Percentiles rank a stretch among this genome's conserved stretches.
Evolutionary conservation across 2,797 vertebrate species (phyloP).

Genomic region (Falco biarmicus): DNA sequence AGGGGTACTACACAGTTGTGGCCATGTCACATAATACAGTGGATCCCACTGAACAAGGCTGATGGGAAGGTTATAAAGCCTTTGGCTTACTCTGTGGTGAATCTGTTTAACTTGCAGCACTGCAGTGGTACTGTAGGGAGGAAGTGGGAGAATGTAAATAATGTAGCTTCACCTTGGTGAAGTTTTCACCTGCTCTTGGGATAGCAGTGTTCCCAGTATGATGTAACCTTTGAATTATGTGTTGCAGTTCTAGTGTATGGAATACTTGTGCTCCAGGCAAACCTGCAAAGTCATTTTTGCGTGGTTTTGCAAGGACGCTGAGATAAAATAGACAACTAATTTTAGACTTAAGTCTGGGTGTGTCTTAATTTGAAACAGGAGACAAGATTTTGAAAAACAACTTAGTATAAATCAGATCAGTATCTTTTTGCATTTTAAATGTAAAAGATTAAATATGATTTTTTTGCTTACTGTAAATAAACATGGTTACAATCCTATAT

Average conservation of each 20-base stretch:
- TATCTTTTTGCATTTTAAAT: neutral
- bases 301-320: neutral
- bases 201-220: neutral
- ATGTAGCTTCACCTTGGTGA: neutral
- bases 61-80: neutral
- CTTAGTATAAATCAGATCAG: neutral
- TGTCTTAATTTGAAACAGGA: neutral
- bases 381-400: neutral
- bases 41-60: neutral
- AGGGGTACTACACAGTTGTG: neutral
- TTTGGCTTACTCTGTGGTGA: neutral
- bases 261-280: neutral
- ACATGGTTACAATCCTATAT: fast-evolving
- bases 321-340: neutral
- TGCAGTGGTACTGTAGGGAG: neutral
- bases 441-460: neutral
- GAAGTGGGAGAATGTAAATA: neutral
- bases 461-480: neutral
- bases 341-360: neutral
- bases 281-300: neutral
- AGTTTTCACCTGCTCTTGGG: neutral
- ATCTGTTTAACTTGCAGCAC: neutral
- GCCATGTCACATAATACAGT: fast-evolving
- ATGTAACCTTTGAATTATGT: neutral
- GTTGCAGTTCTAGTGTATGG: fast-evolving